Evolutionary conservation across 2,888 invertebrate genomes (phyloP).

Genomic region (Synanthedon tipuliformis): DNA sequence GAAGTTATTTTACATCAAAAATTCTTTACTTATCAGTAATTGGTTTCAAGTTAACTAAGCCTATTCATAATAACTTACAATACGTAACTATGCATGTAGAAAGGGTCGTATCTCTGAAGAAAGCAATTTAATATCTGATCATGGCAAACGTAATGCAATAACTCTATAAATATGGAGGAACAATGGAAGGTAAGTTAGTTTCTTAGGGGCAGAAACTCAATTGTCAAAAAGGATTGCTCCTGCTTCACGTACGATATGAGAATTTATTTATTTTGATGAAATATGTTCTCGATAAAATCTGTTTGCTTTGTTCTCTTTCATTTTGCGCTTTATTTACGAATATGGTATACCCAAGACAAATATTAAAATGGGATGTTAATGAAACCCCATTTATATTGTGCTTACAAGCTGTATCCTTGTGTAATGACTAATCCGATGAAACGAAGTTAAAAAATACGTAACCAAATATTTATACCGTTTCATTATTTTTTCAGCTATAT

Average conservation of each 20-base stretch:
- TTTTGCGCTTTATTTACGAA: not conserved
- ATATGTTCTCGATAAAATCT: not conserved
- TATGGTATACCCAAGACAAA: not conserved
- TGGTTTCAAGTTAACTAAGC: constrained; percentile 7
- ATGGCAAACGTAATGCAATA: constrained; percentile 55
- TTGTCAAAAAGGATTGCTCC: constrained; percentile 44
- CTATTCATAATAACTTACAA: not conserved
- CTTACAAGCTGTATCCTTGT: too few relatives aligned
- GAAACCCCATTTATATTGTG: not conserved
- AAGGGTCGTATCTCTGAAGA: constrained; percentile 34
- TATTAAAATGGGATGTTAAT: not conserved
- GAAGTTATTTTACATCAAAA: constrained; percentile 5
- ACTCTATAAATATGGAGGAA: constrained; percentile 56
- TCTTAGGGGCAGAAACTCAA: constrained; percentile 49
- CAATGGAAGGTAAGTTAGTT: constrained; percentile 61
- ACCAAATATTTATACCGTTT: too few relatives aligned
- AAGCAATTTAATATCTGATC: constrained; percentile 59
- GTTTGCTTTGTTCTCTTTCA: not conserved
- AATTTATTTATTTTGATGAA: constrained; percentile 14
- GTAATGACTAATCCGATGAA: too few relatives aligned
- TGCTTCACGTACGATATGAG: constrained; percentile 23
- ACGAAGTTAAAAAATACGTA: too few relatives aligned
- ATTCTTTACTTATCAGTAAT: constrained; percentile 21
- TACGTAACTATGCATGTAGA: constrained; percentile 19
- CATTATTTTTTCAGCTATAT: too few relatives aligned